A percentile compares a stretch with the other conserved stretches of the same genome.
Conservation (phyloP, 2,888 invertebrate species). For the Neoascia interrupta region DNA sequence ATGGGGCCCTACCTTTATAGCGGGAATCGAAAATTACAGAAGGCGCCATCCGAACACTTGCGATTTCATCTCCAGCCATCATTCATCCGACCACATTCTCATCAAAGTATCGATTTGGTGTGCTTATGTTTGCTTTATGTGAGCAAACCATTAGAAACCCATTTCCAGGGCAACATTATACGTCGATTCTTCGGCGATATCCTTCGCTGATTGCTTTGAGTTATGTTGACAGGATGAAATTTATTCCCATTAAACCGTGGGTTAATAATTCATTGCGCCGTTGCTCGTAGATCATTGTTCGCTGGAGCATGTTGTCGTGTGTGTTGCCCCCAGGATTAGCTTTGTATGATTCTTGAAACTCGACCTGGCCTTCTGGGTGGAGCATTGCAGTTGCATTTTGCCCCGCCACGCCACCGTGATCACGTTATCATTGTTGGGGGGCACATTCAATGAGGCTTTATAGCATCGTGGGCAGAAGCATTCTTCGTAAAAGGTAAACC, state of each 20-base stretch:
- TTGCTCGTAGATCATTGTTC: conserved; percentile 64
- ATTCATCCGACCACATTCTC: neutral
- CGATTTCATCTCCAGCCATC: conserved; percentile 18
- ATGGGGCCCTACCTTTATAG: neutral
- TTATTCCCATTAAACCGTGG: conserved; percentile 61
- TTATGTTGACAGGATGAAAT: conserved; percentile 68
- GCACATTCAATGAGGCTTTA: neutral
- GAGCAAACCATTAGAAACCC: conserved; percentile 50
- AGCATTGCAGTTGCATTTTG: conserved; percentile 35
- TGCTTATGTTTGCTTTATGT: neutral
- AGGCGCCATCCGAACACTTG: neutral
- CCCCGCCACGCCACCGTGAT: conserved; percentile 4
- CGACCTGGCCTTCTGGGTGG: neutral
- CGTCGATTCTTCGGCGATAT: conserved; percentile 21
- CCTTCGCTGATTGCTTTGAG: conserved; percentile 62
- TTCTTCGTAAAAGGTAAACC: conserved; percentile 6
- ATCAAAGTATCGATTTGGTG: too few relatives aligned
- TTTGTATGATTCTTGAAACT: conserved; percentile 35
- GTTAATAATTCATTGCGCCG: conserved; percentile 63
- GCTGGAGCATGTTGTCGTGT: conserved; percentile 1
- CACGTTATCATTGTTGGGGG: neutral
- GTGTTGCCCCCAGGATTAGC: conserved; percentile 38
- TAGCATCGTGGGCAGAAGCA: neutral
- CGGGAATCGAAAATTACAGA: too few relatives aligned
- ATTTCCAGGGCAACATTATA: conserved; percentile 35